Evolutionary conservation across 2,113 vertebrate genomes (phyloP).

Genomic region (Craseonycteris thonglongyai): DNA sequence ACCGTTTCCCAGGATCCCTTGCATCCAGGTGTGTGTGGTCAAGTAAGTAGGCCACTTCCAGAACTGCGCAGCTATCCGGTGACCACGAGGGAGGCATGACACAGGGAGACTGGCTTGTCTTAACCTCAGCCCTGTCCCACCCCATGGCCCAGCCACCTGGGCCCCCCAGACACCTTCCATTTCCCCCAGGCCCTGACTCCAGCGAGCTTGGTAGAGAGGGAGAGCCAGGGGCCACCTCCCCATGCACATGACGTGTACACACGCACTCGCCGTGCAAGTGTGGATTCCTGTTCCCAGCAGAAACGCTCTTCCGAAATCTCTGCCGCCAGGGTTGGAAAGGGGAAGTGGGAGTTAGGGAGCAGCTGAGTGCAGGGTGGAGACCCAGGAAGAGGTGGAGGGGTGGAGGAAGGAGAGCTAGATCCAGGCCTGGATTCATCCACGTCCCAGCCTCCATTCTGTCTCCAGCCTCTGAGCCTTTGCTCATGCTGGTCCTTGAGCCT

Average conservation of each 20-base stretch:
- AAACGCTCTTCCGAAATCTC: background rate
- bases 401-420: background rate
- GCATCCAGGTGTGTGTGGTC: background rate
- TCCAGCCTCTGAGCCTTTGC: background rate
- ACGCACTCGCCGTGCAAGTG: accelerated
- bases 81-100: background rate
- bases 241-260: accelerated
- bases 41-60: accelerated
- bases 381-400: background rate
- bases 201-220: background rate
- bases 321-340: background rate
- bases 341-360: background rate
- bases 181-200: background rate
- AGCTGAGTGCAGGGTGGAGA: background rate
- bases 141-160: background rate
- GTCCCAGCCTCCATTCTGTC: background rate
- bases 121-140: background rate
- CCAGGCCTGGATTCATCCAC: background rate
- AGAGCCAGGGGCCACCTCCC: background rate
- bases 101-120: background rate
- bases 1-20: background rate
- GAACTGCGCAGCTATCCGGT: background rate
- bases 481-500: background rate
- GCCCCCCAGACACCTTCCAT: background rate
- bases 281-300: background rate